phyloP scores from a whole-genome alignment of 2,888 invertebrate genomes.

The Dryadula phaetusa region DNA sequence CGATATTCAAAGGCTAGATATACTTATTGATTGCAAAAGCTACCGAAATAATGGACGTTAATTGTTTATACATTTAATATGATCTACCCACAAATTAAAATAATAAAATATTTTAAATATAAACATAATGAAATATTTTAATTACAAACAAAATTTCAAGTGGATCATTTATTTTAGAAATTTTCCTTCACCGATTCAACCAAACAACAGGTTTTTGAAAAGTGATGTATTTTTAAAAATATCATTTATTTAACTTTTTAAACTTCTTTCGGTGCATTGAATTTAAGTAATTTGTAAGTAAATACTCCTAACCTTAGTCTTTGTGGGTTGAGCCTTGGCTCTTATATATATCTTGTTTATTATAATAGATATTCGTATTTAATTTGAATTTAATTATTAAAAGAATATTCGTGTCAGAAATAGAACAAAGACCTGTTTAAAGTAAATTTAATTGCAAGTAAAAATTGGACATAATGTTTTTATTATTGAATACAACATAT shows the following conservation, averaged over 20 bases:
- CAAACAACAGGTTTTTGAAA: background rate
- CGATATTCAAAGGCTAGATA: slow-evolving; percentile 54
- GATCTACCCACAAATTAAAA: background rate
- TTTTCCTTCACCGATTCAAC: background rate
- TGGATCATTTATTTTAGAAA: background rate
- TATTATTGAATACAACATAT: no score
- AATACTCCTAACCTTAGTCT: slow-evolving; percentile 39
- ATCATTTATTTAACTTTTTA: slow-evolving; percentile 33
- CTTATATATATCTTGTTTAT: slow-evolving; percentile 35
- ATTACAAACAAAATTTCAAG: no score
- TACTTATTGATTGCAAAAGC: slow-evolving; percentile 61
- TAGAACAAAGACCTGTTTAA: no score
- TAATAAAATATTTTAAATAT: background rate
- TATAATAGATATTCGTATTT: no score
- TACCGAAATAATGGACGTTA: slow-evolving; percentile 13
- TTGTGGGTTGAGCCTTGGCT: slow-evolving; percentile 35
- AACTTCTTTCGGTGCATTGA: slow-evolving; percentile 23
- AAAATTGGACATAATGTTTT: no score
- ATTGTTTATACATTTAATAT: background rate
- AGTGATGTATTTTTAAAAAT: slow-evolving; percentile 34
- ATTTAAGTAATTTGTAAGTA: slow-evolving; percentile 36
- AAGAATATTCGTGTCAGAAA: no score
- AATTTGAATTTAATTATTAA: no score
- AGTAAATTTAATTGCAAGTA: no score
- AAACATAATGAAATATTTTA: background rate